phyloP scores from a whole-genome alignment of 2,797 vertebrate species.

The Amphiprion clarkii region DNA sequence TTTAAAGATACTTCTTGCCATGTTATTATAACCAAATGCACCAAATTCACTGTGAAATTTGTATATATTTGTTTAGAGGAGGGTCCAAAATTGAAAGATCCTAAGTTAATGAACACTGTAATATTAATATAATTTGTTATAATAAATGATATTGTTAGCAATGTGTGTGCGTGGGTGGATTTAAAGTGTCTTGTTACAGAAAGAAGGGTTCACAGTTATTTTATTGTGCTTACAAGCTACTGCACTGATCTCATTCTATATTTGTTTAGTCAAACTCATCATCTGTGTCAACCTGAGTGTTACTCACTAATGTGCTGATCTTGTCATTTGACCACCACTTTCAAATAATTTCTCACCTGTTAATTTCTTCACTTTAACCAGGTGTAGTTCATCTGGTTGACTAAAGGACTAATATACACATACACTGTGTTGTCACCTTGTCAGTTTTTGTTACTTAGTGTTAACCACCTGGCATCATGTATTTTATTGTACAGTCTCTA shows the following conservation, averaged over 20 bases:
- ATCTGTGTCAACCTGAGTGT: not conserved
- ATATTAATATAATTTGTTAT: slow-evolving; percentile 72
- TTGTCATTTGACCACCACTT: too few relatives aligned
- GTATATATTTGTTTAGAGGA: slow-evolving; percentile 69
- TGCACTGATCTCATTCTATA: not conserved
- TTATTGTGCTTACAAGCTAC: not conserved
- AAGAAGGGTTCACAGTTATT: not conserved
- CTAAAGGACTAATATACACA: not conserved
- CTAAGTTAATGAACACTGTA: slow-evolving; percentile 60
- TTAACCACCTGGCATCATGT: not conserved
- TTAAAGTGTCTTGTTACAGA: slow-evolving; percentile 13
- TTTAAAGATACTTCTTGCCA: not conserved
- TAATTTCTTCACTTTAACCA: too few relatives aligned
- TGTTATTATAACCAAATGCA: slow-evolving; percentile 51
- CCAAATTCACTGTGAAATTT: slow-evolving; percentile 80
- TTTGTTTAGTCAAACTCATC: not conserved
- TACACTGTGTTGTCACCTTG: not conserved
- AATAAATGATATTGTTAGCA: slow-evolving; percentile 61
- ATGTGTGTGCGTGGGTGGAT: slow-evolving; percentile 7
- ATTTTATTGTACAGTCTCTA: not conserved
- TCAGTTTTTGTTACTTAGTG: not conserved
- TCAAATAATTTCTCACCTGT: too few relatives aligned
- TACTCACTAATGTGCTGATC: too few relatives aligned
- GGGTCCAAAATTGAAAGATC: slow-evolving; percentile 18
- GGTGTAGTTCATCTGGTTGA: too few relatives aligned